A percentile compares a stretch with the other conserved stretches of the same genome.
Evolutionary conservation across 2,113 vertebrate species (phyloP).

Genomic region (Ctenodactylus gundi): DNA sequence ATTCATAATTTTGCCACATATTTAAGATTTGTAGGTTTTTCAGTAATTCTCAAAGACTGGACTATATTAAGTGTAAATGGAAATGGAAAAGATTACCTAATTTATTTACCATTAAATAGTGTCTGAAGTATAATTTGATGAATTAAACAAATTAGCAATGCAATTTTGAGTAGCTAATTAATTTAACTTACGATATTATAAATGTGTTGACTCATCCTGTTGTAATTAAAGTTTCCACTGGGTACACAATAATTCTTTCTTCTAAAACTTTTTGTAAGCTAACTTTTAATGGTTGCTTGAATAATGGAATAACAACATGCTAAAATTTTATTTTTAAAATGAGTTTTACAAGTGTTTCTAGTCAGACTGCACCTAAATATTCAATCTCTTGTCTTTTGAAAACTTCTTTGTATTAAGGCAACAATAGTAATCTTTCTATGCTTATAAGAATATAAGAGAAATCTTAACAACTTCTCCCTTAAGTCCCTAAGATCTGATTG

Average conservation of each 20-base stretch:
- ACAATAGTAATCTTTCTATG: neutral
- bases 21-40: constrained; percentile 3
- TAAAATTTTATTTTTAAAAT: constrained; percentile 11
- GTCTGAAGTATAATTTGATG: neutral
- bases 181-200: neutral
- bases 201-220: neutral
- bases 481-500: neutral
- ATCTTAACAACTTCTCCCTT: neutral
- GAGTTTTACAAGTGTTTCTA: constrained; percentile 8
- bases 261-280: constrained; percentile 34
- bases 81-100: constrained; percentile 16
- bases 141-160: neutral
- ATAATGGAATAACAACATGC: neutral
- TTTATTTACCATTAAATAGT: neutral
- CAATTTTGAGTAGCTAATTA: neutral
- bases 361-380: neutral
- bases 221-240: constrained; percentile 11
- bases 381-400: neutral
- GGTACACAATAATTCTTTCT: neutral
- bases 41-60: neutral
- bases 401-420: constrained; percentile 2
- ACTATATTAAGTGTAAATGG: neutral
- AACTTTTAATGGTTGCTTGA: neutral
- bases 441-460: neutral
- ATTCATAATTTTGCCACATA: constrained; percentile 65